Percentiles rank a stretch among this genome's conserved stretches.
Conservation (phyloP, 2,797 vertebrate species). For the Huso huso region DNA sequence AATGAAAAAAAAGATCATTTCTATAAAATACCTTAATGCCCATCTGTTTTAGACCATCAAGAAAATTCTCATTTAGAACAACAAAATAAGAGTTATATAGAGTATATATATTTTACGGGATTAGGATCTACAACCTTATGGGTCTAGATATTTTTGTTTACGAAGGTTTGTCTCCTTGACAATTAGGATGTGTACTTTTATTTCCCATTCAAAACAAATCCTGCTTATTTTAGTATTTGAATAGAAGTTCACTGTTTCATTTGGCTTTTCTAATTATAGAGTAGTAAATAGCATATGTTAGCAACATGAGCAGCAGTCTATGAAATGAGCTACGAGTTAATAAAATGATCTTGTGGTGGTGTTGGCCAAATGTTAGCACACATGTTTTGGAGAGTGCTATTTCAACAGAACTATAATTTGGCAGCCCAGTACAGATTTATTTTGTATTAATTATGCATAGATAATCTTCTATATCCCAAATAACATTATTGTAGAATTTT, state of each 20-base stretch:
- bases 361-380: slow-evolving; percentile 52
- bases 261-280: slow-evolving; percentile 50
- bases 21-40: too few species aligned
- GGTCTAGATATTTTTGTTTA: slow-evolving; percentile 20
- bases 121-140: neutral
- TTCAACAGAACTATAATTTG: slow-evolving; percentile 47
- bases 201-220: slow-evolving; percentile 35
- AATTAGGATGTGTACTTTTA: slow-evolving; percentile 32
- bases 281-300: slow-evolving; percentile 49
- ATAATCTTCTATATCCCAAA: too few species aligned
- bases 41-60: too few species aligned
- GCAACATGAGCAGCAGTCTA: slow-evolving; percentile 53
- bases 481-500: too few species aligned
- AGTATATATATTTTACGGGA: too few species aligned
- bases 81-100: too few species aligned
- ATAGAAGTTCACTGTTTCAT: slow-evolving; percentile 43
- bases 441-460: too few species aligned
- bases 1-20: slow-evolving; percentile 17
- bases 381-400: slow-evolving; percentile 44
- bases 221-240: slow-evolving; percentile 35
- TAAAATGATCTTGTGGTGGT: slow-evolving; percentile 49
- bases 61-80: too few species aligned
- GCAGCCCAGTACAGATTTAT: slow-evolving; percentile 9
- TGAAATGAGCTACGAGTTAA: slow-evolving; percentile 53
- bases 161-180: slow-evolving; percentile 23